These are phyloP conservation scores for Shargacucullia verbasci DNA, from an alignment of 2,888 invertebrate species.

Conservation along the genomic window DNA sequence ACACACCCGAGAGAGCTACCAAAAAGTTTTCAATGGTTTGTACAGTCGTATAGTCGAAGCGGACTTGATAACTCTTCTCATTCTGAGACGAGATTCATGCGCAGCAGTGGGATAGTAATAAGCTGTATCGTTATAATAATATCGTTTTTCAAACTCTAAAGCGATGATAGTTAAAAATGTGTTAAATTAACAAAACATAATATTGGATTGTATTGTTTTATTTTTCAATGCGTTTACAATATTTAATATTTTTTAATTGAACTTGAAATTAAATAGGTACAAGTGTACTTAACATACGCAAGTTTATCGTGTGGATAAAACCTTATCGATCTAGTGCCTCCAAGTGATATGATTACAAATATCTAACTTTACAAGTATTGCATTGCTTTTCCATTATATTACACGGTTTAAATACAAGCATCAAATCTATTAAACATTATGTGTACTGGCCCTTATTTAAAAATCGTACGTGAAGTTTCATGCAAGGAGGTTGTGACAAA, in stretches of 20 bases:
- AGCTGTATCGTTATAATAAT: too few relatives aligned
- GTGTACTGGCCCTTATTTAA: constrained; percentile 26
- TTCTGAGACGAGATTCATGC: too few relatives aligned
- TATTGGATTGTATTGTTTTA: constrained; percentile 76
- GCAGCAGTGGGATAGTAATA: too few relatives aligned
- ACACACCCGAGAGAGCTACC: too few relatives aligned
- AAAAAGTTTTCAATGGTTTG: too few relatives aligned
- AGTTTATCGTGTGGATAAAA: constrained; percentile 71
- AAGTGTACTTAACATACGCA: constrained; percentile 75
- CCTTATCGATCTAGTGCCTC: constrained; percentile 75
- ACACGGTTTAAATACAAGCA: constrained; percentile 43
- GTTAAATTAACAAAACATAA: constrained; percentile 51
- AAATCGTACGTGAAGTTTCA: constrained; percentile 24
- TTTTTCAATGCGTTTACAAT: constrained; percentile 80
- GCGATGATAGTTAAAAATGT: not conserved
- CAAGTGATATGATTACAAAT: constrained; percentile 75
- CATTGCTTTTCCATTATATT: constrained; percentile 58
- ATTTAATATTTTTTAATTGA: constrained; percentile 74
- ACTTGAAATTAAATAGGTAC: constrained; percentile 73
- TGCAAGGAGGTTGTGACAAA: constrained; percentile 34
- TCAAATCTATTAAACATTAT: constrained; percentile 19
- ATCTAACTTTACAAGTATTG: constrained; percentile 59
- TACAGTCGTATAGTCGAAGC: too few relatives aligned
- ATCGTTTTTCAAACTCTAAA: too few relatives aligned
- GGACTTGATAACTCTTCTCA: too few relatives aligned